These are phyloP conservation scores for Hylaeus volcanicus DNA, from an alignment of 1,140 invertebrate genomes.

Conservation along the genomic window DNA sequence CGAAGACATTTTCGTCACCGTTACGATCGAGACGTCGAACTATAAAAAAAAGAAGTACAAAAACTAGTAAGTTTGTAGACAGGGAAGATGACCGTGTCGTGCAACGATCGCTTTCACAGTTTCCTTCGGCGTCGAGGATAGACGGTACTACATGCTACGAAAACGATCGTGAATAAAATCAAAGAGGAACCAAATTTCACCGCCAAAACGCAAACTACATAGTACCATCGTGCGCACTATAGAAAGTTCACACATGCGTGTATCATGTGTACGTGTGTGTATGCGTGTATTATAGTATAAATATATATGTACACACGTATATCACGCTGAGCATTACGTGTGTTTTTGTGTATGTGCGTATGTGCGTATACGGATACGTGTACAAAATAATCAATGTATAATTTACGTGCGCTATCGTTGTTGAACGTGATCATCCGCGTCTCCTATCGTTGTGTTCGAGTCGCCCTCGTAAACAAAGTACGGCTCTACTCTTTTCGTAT, in stretches of 20 bases:
- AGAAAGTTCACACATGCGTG: constrained; percentile 28
- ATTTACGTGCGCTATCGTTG: constrained; percentile 54
- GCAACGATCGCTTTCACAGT: neutral
- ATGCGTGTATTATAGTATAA: constrained; percentile 17
- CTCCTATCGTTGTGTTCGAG: constrained; percentile 39
- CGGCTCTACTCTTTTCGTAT: constrained; percentile 16
- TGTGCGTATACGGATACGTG: constrained; percentile 51
- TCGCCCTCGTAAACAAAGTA: constrained; percentile 17
- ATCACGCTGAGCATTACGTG: constrained; percentile 58
- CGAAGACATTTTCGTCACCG: neutral
- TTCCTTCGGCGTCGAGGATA: constrained; percentile 1
- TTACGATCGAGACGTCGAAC: neutral
- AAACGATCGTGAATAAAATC: constrained; percentile 39
- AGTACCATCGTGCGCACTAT: constrained; percentile 35
- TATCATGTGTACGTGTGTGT: constrained; percentile 28
- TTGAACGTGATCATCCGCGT: constrained; percentile 34
- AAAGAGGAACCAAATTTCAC: constrained; percentile 41
- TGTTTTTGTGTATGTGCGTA: constrained; percentile 45
- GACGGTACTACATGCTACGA: neutral
- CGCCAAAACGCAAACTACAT: constrained; percentile 15
- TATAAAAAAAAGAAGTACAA: no score
- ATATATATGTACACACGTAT: constrained; percentile 29
- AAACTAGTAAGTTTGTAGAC: neutral
- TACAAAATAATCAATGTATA: constrained; percentile 52
- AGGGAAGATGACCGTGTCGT: neutral